Percentiles rank a stretch among this genome's conserved stretches.
phyloP scores from a whole-genome alignment of 2,797 vertebrate genomes.

The Darevskia mixta region DNA sequence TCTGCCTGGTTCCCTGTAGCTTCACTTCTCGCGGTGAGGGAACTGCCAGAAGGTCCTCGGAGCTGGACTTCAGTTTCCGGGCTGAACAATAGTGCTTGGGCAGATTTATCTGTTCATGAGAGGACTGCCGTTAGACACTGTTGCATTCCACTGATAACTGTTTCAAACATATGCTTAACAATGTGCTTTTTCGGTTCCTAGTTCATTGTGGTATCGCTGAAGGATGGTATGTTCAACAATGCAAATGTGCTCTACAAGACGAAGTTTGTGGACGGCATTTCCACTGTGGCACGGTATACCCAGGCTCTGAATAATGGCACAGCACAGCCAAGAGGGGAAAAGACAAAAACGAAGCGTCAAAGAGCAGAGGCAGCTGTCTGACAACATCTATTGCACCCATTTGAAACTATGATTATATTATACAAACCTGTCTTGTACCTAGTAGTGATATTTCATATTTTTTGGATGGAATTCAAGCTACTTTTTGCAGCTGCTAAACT shows the following conservation, averaged over 20 bases:
- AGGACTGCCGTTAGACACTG: neutral
- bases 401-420: neutral
- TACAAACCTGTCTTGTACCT: neutral
- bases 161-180: neutral
- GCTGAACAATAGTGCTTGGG: too few relatives aligned
- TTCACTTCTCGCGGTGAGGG: neutral
- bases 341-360: constrained; percentile 73
- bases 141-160: neutral
- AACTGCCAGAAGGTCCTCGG: too few relatives aligned
- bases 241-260: constrained; percentile 97
- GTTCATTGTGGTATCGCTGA: constrained; percentile 97
- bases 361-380: constrained; percentile 58
- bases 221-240: constrained; percentile 98
- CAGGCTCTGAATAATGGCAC: constrained; percentile 74
- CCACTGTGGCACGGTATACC: constrained; percentile 84
- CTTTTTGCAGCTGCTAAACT: neutral
- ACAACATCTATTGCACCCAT: neutral
- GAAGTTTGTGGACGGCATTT: constrained; percentile 94
- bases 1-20: too few relatives aligned
- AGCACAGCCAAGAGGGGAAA: constrained; percentile 74
- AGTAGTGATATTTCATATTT: neutral
- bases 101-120: neutral
- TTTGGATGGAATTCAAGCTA: neutral
- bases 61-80: too few relatives aligned
- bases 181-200: constrained; percentile 58